phyloP scores from a whole-genome alignment of 2,113 vertebrate genomes.

The Geococcyx californianus region DNA sequence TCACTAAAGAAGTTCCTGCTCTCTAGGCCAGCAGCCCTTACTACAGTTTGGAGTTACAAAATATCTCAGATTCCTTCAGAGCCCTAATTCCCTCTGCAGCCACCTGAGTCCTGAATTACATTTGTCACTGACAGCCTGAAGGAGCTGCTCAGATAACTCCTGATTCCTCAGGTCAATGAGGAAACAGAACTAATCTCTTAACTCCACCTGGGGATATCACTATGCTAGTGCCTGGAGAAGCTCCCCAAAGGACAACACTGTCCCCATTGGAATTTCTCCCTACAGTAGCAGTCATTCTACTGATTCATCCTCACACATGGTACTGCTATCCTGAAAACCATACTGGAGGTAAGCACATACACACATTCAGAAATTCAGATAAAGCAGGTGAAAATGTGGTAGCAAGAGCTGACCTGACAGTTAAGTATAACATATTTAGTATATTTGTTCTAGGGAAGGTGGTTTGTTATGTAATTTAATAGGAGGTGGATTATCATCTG shows the following conservation, averaged over 20 bases:
- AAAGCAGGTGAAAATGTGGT: neutral
- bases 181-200: neutral
- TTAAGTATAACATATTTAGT: neutral
- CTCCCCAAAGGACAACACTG: neutral
- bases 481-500: neutral
- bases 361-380: neutral
- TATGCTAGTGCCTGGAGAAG: neutral
- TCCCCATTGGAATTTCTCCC: neutral
- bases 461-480: neutral
- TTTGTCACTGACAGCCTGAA: rapidly evolving
- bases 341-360: neutral
- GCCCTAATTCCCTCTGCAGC: neutral
- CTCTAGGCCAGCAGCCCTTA: neutral
- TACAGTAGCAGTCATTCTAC: neutral
- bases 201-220: neutral
- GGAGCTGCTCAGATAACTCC: neutral
- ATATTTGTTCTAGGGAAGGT: neutral
- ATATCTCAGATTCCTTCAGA: neutral
- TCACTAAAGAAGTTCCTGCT: neutral
- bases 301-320: neutral
- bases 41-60: neutral
- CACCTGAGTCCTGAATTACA: neutral
- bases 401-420: neutral
- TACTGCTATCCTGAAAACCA: neutral
- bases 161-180: neutral